Conservation (phyloP, 2,113 vertebrate species). For the Spea multiplicata region DNA sequence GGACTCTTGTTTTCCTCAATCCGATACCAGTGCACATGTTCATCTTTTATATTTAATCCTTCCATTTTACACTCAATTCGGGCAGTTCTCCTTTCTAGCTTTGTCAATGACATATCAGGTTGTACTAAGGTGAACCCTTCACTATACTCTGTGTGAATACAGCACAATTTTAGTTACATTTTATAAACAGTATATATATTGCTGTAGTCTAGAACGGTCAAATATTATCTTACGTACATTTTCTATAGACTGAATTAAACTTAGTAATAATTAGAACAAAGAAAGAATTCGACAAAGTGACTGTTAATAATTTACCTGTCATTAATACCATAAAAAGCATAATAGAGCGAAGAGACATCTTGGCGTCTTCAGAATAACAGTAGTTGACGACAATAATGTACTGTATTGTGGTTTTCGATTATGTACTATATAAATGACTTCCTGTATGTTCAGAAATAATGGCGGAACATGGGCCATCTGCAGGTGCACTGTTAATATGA, state of each 20-base stretch:
- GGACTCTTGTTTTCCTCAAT: neutral
- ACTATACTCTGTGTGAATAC: neutral
- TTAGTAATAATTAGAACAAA: neutral
- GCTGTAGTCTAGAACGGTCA: too few relatives aligned
- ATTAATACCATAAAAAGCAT: neutral
- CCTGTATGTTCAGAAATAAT: neutral
- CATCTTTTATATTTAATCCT: neutral
- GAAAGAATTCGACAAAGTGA: neutral
- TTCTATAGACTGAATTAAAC: too few relatives aligned
- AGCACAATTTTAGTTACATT: neutral
- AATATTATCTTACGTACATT: too few relatives aligned
- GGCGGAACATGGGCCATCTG: neutral
- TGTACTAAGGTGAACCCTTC: neutral
- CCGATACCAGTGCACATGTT: neutral
- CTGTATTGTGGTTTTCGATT: neutral
- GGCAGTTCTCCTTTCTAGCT: neutral
- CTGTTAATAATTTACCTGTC: neutral
- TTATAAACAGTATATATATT: neutral
- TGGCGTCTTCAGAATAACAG: neutral
- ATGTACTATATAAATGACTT: neutral
- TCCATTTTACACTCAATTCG: conserved; percentile 3
- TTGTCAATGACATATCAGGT: neutral
- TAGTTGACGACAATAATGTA: neutral
- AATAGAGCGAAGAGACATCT: neutral
- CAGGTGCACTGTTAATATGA: too few relatives aligned